A percentile compares a stretch with the other conserved stretches of the same genome.
These are phyloP conservation scores for Zootermopsis nevadensis DNA, from an alignment of 2,888 invertebrate species.

Conservation along the genomic window DNA sequence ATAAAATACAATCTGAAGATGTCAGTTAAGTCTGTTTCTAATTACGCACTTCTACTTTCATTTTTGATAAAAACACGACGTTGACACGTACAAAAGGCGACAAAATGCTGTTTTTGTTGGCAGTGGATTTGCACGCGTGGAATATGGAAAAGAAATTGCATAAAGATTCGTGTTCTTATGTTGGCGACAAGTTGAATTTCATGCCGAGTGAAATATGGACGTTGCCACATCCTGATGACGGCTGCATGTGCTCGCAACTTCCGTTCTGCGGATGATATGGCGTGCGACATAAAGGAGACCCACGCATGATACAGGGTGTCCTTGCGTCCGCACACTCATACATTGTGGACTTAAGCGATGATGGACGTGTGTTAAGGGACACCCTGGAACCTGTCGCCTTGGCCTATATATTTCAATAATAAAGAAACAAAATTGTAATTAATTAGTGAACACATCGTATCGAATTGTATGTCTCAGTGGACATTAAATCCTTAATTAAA, in stretches of 20 bases:
- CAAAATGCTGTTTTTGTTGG: not conserved
- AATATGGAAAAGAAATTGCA: not conserved
- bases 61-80: too few species aligned
- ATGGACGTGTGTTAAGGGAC: not conserved
- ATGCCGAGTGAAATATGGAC: not conserved
- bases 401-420: not conserved
- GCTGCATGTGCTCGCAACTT: not conserved
- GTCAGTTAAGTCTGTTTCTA: too few species aligned
- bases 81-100: not conserved
- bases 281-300: not conserved
- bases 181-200: conserved; percentile 13
- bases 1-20: too few species aligned
- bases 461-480: too few species aligned
- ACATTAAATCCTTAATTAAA: too few species aligned
- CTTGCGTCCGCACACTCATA: too few species aligned
- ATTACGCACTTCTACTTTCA: too few species aligned
- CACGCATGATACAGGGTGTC: too few species aligned
- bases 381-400: conserved; percentile 17
- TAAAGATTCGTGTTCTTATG: not conserved
- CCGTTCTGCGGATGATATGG: not conserved
- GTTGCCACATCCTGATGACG: not conserved
- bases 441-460: too few species aligned
- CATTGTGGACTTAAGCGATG: too few species aligned
- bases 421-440: too few species aligned
- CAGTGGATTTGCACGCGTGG: not conserved